A percentile compares a stretch with the other conserved stretches of the same genome.
phyloP scores from a whole-genome alignment of 2,797 vertebrate genomes.

The Pristis pectinata region DNA sequence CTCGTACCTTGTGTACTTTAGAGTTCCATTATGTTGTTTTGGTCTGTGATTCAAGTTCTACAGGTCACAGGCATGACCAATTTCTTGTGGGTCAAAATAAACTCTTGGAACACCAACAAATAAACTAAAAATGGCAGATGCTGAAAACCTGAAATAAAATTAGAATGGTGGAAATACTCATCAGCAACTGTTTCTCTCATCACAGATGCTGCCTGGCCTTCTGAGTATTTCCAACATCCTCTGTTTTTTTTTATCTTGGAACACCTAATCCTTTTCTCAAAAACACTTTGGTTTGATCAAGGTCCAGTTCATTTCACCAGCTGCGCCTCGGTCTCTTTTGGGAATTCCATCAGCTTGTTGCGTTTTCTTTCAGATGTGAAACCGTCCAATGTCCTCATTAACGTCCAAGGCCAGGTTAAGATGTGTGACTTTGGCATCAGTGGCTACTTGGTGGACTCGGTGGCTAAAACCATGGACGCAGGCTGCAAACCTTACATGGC shows the following conservation, averaged over 20 bases:
- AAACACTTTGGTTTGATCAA: neutral
- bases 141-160: too few species aligned
- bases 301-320: neutral
- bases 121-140: too few species aligned
- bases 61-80: neutral
- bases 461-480: conserved; percentile 93
- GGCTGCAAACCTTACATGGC: conserved; percentile 98
- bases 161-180: too few species aligned
- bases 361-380: conserved; percentile 77
- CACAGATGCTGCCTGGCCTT: too few species aligned
- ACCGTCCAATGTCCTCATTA: conserved; percentile 94
- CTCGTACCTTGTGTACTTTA: neutral
- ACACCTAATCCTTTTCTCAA: neutral
- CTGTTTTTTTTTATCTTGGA: too few species aligned
- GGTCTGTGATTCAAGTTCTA: neutral
- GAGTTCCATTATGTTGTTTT: neutral
- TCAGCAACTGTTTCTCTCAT: too few species aligned
- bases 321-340: neutral
- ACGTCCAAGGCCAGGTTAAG: conserved; percentile 90
- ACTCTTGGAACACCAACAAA: neutral
- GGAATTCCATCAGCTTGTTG: neutral
- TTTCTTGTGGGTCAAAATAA: neutral
- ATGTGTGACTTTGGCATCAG: conserved; percentile 98
- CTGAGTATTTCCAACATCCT: too few species aligned
- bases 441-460: conserved; percentile 90